phyloP scores from a whole-genome alignment of 2,113 vertebrate species.

The Scolopax mira region DNA sequence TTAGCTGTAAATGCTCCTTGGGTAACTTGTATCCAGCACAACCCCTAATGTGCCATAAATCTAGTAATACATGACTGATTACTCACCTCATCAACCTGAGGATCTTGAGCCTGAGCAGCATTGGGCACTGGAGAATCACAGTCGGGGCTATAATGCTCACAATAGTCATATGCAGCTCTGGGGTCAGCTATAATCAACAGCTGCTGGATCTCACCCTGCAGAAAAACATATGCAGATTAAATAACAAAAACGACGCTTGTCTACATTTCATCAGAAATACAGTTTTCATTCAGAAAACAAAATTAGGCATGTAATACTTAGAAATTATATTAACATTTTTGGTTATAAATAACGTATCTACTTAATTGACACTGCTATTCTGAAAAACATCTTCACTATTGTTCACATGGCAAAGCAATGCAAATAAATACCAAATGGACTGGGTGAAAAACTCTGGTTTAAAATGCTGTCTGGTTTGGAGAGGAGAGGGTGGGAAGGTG shows the following conservation, averaged over 20 bases:
- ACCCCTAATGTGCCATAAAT: conserved; percentile 21
- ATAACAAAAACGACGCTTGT: not conserved
- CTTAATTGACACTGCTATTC: not conserved
- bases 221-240: conserved; percentile 13
- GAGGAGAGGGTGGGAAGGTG: not conserved
- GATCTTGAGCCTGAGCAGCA: conserved; percentile 90
- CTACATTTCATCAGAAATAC: not conserved
- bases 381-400: not conserved
- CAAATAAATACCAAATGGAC: not conserved
- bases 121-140: conserved; percentile 86
- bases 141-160: conserved; percentile 96
- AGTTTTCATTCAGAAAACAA: not conserved
- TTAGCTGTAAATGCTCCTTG: not conserved
- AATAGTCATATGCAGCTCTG: conserved; percentile 94
- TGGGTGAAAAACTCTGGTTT: not conserved
- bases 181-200: conserved; percentile 89
- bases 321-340: not conserved
- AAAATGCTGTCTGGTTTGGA: not conserved
- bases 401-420: not conserved
- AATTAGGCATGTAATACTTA: not conserved
- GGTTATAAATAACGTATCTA: not conserved
- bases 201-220: conserved; percentile 97
- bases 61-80: not conserved
- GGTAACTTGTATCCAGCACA: not conserved
- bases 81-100: conserved; percentile 82